A percentile compares a stretch with the other conserved stretches of the same genome.
Evolutionary conservation across 2,113 vertebrate genomes (phyloP).

Genomic region (Cyanoderma ruficeps): DNA sequence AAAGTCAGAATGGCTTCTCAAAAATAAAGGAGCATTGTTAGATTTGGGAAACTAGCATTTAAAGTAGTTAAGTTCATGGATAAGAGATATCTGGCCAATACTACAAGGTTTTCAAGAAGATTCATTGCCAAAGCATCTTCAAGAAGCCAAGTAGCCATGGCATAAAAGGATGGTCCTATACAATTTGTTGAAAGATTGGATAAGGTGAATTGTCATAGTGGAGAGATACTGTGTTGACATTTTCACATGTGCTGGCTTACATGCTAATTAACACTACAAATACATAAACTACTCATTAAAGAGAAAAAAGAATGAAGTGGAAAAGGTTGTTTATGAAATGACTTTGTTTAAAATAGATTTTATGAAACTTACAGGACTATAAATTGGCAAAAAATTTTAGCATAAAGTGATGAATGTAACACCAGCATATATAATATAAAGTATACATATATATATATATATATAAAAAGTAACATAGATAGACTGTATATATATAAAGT

Average conservation of each 20-base stretch:
- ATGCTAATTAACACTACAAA: background rate
- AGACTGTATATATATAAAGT: no score
- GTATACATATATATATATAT: no score
- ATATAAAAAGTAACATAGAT: no score
- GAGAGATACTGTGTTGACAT: background rate
- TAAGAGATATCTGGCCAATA: background rate
- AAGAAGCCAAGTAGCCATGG: background rate
- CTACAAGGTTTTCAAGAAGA: background rate
- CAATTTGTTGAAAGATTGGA: background rate
- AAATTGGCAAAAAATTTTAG: background rate
- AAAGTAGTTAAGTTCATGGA: background rate
- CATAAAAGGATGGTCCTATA: background rate
- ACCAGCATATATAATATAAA: background rate
- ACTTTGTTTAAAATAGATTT: background rate
- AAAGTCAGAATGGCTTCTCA: background rate
- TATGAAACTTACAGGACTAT: background rate
- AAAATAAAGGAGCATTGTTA: background rate
- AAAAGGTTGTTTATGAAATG: background rate
- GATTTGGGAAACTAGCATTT: background rate
- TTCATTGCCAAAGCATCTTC: background rate
- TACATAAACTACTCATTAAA: background rate
- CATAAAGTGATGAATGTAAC: background rate
- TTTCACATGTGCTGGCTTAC: background rate
- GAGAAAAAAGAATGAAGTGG: background rate
- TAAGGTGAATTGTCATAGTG: background rate